phyloP scores from a whole-genome alignment of 2,113 vertebrate genomes.

The Lates calcarifer region DNA sequence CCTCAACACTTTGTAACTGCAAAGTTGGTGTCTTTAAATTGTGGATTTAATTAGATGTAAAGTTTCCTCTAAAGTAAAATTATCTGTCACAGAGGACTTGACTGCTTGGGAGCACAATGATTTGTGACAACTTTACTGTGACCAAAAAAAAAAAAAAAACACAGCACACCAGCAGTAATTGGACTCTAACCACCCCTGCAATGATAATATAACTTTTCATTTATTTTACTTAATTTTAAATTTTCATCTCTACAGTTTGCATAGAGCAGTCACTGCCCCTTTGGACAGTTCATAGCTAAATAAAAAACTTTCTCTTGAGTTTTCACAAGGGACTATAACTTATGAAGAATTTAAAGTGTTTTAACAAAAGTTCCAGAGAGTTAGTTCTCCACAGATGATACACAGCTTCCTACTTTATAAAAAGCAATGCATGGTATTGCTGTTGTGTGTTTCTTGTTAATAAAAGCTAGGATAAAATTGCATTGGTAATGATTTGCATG shows the following conservation, averaged over 20 bases:
- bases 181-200: no score
- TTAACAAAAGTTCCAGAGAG: neutral
- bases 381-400: neutral
- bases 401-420: neutral
- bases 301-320: neutral
- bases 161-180: no score
- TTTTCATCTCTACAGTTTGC: conserved; percentile 11
- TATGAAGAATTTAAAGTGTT: conserved; percentile 13
- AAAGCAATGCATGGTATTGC: neutral
- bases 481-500: neutral
- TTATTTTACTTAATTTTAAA: conserved; percentile 47
- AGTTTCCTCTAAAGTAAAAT: conserved; percentile 23
- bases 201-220: conserved; percentile 35
- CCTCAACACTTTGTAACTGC: conserved; percentile 19
- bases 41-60: conserved; percentile 50
- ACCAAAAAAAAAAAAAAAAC: no score
- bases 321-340: neutral
- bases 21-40: conserved; percentile 23
- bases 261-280: conserved; percentile 13
- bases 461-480: neutral
- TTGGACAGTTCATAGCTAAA: conserved; percentile 3
- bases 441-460: neutral
- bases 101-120: no score
- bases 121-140: no score
- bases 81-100: no score